Conservation (phyloP, 2,888 invertebrate genomes). For the Nomada fabriciana region DNA sequence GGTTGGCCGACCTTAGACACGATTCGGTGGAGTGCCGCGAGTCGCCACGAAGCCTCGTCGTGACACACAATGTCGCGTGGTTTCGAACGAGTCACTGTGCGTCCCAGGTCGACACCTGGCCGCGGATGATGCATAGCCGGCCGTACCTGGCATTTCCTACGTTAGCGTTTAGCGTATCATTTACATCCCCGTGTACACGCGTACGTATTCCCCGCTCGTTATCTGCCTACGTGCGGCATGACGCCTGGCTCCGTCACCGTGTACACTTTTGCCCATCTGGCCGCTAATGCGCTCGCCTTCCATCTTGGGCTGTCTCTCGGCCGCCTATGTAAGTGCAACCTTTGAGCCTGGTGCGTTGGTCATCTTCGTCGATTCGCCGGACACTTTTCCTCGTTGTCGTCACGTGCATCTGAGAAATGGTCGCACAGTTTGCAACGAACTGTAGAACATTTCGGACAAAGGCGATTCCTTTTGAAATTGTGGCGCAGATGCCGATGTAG, state of each 20-base stretch:
- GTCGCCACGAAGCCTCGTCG: constrained; percentile 50
- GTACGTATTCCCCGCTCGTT: constrained; percentile 72
- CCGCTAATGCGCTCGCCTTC: constrained; percentile 35
- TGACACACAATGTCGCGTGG: constrained; percentile 76
- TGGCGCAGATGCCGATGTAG: neutral
- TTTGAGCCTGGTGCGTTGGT: neutral
- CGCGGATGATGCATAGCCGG: constrained; percentile 79
- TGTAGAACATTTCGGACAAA: neutral
- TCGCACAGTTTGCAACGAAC: too few relatives aligned
- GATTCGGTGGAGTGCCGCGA: constrained; percentile 66
- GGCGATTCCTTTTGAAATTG: neutral
- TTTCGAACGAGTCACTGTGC: constrained; percentile 57
- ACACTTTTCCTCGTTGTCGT: too few relatives aligned
- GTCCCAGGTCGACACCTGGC: constrained; percentile 76
- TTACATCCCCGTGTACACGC: constrained; percentile 74
- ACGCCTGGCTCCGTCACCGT: constrained; percentile 20
- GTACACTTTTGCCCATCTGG: constrained; percentile 39
- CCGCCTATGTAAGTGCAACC: constrained; percentile 6
- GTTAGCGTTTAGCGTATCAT: constrained; percentile 76
- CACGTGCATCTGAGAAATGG: too few relatives aligned
- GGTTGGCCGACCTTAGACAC: constrained; percentile 65
- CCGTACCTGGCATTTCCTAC: constrained; percentile 80
- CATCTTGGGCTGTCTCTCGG: constrained; percentile 36
- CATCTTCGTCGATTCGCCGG: neutral
- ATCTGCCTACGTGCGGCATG: constrained; percentile 74